Evolutionary conservation across 2,113 vertebrate species (phyloP).

Genomic region (Xenus cinereus): DNA sequence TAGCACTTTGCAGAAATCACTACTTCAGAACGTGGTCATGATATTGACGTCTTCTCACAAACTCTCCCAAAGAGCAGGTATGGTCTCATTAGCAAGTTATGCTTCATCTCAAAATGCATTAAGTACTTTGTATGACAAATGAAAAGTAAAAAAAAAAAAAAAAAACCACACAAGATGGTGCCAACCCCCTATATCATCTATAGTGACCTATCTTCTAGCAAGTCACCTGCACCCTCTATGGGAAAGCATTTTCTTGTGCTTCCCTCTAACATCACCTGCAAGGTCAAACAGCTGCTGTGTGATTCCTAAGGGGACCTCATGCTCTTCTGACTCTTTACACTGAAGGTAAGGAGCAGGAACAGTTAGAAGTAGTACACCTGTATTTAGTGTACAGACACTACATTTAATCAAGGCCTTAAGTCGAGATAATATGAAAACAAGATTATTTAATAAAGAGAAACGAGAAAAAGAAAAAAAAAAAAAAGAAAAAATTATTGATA

Average conservation of each 20-base stretch:
- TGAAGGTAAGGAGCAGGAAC: not conserved
- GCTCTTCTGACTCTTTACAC: not conserved
- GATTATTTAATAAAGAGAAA: not conserved
- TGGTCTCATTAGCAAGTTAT: not conserved
- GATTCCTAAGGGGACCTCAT: not conserved
- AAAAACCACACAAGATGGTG: rapidly evolving
- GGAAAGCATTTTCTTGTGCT: not conserved
- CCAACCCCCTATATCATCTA: not conserved
- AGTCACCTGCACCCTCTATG: not conserved
- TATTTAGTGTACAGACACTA: not conserved
- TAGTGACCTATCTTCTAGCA: not conserved
- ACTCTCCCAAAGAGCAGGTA: not conserved
- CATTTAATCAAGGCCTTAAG: not conserved
- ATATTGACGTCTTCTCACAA: not conserved
- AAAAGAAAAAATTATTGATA: not conserved
- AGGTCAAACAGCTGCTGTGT: not conserved
- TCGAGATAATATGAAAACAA: not conserved
- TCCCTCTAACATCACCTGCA: not conserved
- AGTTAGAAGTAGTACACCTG: not conserved
- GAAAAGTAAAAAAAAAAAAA: not conserved
- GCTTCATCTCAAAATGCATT: not conserved
- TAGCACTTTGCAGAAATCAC: not conserved
- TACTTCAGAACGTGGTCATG: not conserved
- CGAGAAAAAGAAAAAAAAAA: not conserved
- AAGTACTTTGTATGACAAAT: not conserved